Base-by-base conservation (phyloP, 2,888 invertebrate species). In the Orthonevra nobilis region DNA sequence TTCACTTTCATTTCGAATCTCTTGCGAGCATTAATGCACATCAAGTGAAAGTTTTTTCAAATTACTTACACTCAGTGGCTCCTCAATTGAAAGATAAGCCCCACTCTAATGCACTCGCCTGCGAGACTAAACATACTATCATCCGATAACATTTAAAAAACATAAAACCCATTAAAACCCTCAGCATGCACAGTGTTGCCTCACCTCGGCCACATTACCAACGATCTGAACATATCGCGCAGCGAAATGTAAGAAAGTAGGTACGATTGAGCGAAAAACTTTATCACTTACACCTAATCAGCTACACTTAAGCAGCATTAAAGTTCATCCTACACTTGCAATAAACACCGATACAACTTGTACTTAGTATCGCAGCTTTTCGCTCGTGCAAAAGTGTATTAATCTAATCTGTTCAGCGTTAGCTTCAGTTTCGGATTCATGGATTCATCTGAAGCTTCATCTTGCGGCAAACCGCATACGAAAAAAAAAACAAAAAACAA, bases 251-350 rank as follows among this genome's bases (percentile, higher is more conserved):
- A 23, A 4, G 23, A 4, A 23, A 4, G 23, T 23, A 3, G 3
- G 28, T 36, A 14, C 48, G 12, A 14, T 54, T 12, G 34, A 46
- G 50, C 42, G 28, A 17, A 50, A 38, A 77, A 77, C 75, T 58
- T 77, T 70, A 77, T 70, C 70, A 77, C 70, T 70, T 70, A 70
- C 75, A 77, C 75, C 70, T 77, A 77, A 77, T 77, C 75, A 77
- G 75, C 42, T 44, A 58, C 58, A 63, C 70, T 70, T 58, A 52
- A 77, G 61, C 75, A 58, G 63, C 63, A 70, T 70, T 77, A 77
- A 77, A 77, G 63, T 70, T 77, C 75, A 77, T 77, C 70, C 50
- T 58, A 52, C 70, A 64, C 63, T 56, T 70, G 75, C 54, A 77
- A 69, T 63, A 69, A 75, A 63, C 63, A 75, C 56, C 61, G 75